Base-by-base conservation (phyloP, 2,888 invertebrate genomes). In the Cyclophora punctaria region DNA sequence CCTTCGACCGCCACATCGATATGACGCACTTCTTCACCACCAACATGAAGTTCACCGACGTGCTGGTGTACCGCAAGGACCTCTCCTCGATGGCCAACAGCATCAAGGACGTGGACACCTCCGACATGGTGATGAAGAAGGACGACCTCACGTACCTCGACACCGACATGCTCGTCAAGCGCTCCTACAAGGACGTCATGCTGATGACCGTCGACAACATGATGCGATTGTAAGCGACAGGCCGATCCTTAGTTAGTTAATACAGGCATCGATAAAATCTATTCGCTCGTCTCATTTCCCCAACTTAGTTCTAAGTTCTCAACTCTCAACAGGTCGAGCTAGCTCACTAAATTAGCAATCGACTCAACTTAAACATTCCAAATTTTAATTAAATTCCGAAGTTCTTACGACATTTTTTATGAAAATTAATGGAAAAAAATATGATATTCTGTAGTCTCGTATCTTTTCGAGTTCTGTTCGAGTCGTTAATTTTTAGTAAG, bases 1-100 rank as follows among this genome's bases (percentile, higher is more conserved):
- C 95, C 60, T 92, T 95, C 85, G 94, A 95, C 78, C 91, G 93
- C 58, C 83, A 82, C 41, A 90, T 93, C 67, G 85, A 91, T 52
- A 82, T 90, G 59, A 80, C 84, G 46, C 67, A 75, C 57, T 93
- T 92, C 90, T 88, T 85, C 67, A 91, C 91, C 33, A 90, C 88
- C 60, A 94, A 95, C 84, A 91, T 91, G 82, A 90, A 88, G 78
- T 91, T 92, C 82, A 77, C 90, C 58, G 92, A 93, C 69, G 88
- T 92, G 48, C 68, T 84, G 63, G 89, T 94, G 64, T 93, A 88
- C 84, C 91, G 93, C 73, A 89, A 90, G 64, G 90, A 91, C 60
- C 71, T 85, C 61, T 69, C 65, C 35, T 64, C 63, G 4, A 50
- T 67, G 50, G 63, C 75, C 57, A 85, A 85, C 71, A 62, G 48